Conservation (phyloP, 2,797 vertebrate species). For the Acanthurus tractus region DNA sequence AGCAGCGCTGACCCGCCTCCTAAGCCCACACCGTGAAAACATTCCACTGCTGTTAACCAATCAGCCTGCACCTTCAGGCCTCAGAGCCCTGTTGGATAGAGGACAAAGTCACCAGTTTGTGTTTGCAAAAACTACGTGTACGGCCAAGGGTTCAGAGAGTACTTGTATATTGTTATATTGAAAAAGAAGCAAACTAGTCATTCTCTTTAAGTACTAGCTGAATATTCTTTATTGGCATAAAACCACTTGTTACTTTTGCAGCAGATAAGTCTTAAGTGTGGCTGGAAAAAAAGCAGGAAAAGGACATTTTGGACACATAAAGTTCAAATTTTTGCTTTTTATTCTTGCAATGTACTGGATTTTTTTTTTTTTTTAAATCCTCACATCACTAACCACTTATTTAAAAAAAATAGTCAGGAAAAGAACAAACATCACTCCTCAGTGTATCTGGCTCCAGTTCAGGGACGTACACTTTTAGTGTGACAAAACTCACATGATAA, state of each 20-base stretch:
- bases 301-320: background rate
- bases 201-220: no score
- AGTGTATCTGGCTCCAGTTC: background rate
- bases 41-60: conserved; percentile 68
- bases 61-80: conserved; percentile 44
- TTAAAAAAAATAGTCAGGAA: background rate
- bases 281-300: background rate
- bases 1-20: conserved; percentile 46
- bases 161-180: background rate
- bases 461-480: no score
- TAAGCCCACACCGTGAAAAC: conserved; percentile 66
- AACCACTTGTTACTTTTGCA: background rate
- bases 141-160: background rate
- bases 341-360: no score
- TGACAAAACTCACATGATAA: no score
- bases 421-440: background rate
- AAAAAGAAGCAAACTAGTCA: no score
- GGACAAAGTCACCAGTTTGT: background rate
- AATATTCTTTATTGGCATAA: background rate
- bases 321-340: no score
- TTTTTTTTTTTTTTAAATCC: background rate
- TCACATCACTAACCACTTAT: background rate
- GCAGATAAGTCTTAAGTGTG: no score
- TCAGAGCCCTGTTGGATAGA: conserved; percentile 25
- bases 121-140: background rate